Evolutionary conservation across 2,797 vertebrate genomes (phyloP).

Genomic region (Sarcophilus harrisii): DNA sequence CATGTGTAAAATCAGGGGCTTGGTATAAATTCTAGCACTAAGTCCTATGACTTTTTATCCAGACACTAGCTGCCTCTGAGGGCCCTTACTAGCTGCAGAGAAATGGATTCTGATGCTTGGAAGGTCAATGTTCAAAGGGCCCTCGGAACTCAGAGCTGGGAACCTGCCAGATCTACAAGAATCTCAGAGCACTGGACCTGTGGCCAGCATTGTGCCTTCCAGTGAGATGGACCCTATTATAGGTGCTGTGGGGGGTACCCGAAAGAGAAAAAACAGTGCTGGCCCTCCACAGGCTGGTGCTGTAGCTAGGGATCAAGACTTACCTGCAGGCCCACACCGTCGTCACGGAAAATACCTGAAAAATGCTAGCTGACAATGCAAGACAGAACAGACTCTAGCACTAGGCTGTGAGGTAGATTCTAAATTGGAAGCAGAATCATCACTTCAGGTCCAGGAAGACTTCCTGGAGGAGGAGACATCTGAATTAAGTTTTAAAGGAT

Average conservation of each 20-base stretch:
- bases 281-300: neutral
- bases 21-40: neutral
- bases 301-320: neutral
- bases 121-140: neutral
- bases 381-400: neutral
- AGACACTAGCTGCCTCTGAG: neutral
- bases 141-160: too few relatives aligned
- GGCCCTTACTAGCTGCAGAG: neutral
- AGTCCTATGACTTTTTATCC: neutral
- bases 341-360: neutral
- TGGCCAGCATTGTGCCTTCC: neutral
- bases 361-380: neutral
- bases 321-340: neutral
- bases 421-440: neutral
- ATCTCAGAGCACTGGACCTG: too few relatives aligned
- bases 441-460: neutral
- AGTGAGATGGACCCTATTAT: neutral
- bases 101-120: neutral
- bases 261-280: neutral
- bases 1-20: neutral
- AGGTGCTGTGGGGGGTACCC: neutral
- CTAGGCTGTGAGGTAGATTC: neutral
- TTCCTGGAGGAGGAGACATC: neutral
- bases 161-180: too few relatives aligned
- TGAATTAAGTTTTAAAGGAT: neutral